Base-by-base conservation (phyloP, 1,140 invertebrate genomes). In the Zaprionus vittiger region DNA sequence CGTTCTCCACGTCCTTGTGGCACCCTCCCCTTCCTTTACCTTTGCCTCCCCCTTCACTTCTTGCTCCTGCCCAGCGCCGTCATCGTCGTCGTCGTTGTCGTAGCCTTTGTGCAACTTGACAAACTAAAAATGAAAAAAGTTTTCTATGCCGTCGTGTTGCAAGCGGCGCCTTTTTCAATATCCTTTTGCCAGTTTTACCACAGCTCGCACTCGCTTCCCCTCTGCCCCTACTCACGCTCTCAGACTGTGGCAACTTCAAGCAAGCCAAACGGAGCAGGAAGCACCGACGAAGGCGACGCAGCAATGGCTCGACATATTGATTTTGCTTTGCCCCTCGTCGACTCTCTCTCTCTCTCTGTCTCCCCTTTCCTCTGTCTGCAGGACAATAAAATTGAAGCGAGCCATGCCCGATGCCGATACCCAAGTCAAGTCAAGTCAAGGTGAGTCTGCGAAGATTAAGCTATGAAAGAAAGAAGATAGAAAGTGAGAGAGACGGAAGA, bases 61-160 rank as follows among this genome's bases (percentile, higher is more conserved):
- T 7, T 11, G 9, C 31, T 34, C 55, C 20, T 44, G 7, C 12
- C 9, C 31, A 60, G 28, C 47, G 60, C 44, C 52, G 47, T 70
- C 57, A 28, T 44, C 52, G 28, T 70, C 57, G 41, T 52, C 38
- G 20, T 71, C 64, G 56, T 76, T 66, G 81, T 71, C 79, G 68
- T 68, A 70, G 77, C 74, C 81, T 90, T 89, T 89, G 81, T 90
- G 85, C 81, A 89, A 89, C 84, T 89, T 89, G 84, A 89, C 85
- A 89, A 89, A 89, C 84, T 89, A 90, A 89, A 86, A 89, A 90
- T 89, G 84, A 89, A 89, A 89, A 89, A 89, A 89, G 85, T 89
- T 89, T 89, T 56, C 64, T 69, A 59, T 74, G 72, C 63, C 68
- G 44, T 74, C 71, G 76, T 79, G 79, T 81, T 73, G 79, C 81